phyloP scores from a whole-genome alignment of 2,797 vertebrate genomes.

The Lophura swinhoii region DNA sequence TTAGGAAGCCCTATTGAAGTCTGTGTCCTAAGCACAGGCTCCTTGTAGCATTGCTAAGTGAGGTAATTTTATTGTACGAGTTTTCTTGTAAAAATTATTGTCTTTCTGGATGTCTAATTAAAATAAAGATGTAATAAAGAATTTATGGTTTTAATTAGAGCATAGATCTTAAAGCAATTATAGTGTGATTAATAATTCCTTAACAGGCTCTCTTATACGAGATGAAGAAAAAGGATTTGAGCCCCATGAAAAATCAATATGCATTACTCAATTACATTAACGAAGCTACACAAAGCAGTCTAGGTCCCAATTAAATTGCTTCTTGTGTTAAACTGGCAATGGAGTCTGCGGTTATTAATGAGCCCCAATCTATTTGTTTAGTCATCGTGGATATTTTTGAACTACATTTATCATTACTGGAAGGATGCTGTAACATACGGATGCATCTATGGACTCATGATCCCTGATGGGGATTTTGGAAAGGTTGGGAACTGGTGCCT shows the following conservation, averaged over 20 bases:
- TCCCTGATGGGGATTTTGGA: background rate
- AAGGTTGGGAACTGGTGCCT: background rate
- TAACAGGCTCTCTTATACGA: slow-evolving; percentile 73
- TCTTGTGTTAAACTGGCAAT: slow-evolving; percentile 66
- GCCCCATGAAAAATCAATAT: slow-evolving; percentile 80
- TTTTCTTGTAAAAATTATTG: slow-evolving; percentile 82
- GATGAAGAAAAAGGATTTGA: slow-evolving; percentile 76
- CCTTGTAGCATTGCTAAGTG: slow-evolving; percentile 71
- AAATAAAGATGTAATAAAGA: slow-evolving; percentile 84
- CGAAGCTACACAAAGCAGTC: slow-evolving; percentile 72
- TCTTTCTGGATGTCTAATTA: slow-evolving; percentile 82
- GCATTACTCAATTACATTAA: slow-evolving; percentile 80
- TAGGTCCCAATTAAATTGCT: slow-evolving; percentile 73
- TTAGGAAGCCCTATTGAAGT: slow-evolving; percentile 25
- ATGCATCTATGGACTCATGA: background rate
- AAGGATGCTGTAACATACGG: background rate
- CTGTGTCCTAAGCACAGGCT: slow-evolving; percentile 17
- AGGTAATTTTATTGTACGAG: slow-evolving; percentile 74
- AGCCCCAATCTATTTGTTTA: slow-evolving; percentile 56
- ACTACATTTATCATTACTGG: background rate
- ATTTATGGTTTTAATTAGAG: slow-evolving; percentile 82
- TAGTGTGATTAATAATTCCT: slow-evolving; percentile 80
- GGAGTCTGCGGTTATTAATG: slow-evolving; percentile 64
- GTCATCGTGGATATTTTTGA: background rate
- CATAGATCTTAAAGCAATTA: slow-evolving; percentile 83